phyloP scores from a whole-genome alignment of 2,888 invertebrate genomes.

The Eurois occulta region DNA sequence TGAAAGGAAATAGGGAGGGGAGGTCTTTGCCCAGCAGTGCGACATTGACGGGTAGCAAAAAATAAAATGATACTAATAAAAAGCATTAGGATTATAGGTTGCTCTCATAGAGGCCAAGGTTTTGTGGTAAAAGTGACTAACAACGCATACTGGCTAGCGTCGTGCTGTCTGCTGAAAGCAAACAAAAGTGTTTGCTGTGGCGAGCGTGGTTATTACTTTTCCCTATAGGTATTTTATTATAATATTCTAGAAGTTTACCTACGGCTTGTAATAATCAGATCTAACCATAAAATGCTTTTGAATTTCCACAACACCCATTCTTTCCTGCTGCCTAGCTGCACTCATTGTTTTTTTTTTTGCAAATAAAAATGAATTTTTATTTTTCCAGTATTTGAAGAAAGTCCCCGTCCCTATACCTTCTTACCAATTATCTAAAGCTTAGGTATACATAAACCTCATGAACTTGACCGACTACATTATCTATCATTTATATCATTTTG shows the following conservation, averaged over 20 bases:
- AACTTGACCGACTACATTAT: not conserved
- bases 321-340: not conserved
- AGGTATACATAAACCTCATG: slow-evolving; percentile 3
- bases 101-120: not conserved
- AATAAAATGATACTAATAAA: not conserved
- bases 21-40: not conserved
- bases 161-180: slow-evolving; percentile 10
- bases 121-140: slow-evolving; percentile 7
- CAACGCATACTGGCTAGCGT: not conserved
- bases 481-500: not conserved
- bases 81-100: not conserved
- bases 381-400: not conserved
- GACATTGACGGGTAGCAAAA: not conserved
- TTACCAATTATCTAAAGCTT: not conserved
- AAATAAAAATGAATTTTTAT: not conserved
- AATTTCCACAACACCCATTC: not conserved
- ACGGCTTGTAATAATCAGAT: not conserved
- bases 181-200: not conserved
- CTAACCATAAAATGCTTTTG: not conserved
- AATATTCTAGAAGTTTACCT: not conserved
- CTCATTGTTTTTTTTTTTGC: not conserved
- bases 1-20: not conserved
- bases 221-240: not conserved
- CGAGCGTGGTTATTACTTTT: not conserved
- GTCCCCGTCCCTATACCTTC: no score